Evolutionary conservation across 1,140 invertebrate species (phyloP).

Genomic region (Drosophila takahashii): DNA sequence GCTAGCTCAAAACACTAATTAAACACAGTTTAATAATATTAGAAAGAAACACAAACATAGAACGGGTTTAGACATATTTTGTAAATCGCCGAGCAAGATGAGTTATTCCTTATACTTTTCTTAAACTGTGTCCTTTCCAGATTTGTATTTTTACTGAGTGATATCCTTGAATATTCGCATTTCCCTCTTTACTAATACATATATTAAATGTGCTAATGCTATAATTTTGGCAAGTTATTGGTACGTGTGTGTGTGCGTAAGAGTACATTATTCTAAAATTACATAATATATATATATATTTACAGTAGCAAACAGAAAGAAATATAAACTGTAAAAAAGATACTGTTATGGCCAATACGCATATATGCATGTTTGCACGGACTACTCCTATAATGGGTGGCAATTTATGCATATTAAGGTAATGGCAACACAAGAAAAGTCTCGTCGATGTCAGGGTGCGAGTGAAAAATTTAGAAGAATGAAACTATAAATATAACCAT

Average conservation of each 20-base stretch:
- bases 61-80: neutral
- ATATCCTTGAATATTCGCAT: neutral
- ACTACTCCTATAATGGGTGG: neutral
- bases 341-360: neutral
- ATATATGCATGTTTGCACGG: neutral
- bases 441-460: constrained; percentile 1
- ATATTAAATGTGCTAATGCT: neutral
- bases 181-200: neutral
- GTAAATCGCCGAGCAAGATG: neutral
- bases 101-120: neutral
- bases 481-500: neutral
- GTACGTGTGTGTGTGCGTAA: neutral
- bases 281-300: neutral
- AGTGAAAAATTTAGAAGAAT: neutral
- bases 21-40: too few species aligned
- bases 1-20: too few species aligned
- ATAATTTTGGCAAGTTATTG: neutral
- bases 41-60: too few species aligned
- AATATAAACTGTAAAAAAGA: neutral
- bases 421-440: neutral
- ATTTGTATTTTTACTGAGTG: neutral
- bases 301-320: constrained; percentile 1
- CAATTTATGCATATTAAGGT: neutral
- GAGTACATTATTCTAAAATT: neutral
- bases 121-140: neutral